Percentiles rank a stretch among this genome's conserved stretches.
phyloP scores from a whole-genome alignment of 2,888 invertebrate genomes.

The Drepanosiphum platanoidis region DNA sequence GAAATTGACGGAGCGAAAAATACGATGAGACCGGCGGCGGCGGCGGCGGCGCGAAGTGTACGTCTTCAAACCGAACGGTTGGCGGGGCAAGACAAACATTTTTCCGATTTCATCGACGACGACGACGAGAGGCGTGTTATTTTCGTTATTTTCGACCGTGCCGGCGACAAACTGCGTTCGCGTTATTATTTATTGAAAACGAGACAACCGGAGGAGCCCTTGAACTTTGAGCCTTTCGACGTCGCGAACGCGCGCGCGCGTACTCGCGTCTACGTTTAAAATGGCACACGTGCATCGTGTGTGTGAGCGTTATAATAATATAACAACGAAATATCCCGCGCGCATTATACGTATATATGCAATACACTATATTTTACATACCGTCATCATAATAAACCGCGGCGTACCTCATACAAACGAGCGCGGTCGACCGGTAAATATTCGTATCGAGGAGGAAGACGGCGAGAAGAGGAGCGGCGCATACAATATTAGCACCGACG shows the following conservation, averaged over 20 bases:
- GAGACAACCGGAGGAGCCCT: no score
- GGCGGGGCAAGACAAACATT: no score
- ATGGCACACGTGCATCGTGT: not conserved
- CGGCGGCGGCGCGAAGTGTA: no score
- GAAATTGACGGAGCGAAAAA: no score
- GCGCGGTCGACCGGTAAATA: not conserved
- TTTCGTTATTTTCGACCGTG: no score
- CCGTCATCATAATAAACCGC: not conserved
- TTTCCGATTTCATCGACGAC: no score
- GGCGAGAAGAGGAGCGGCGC: not conserved
- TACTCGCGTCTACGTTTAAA: not conserved
- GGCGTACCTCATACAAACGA: not conserved
- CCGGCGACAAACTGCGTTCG: no score
- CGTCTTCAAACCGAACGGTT: no score
- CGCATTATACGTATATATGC: not conserved
- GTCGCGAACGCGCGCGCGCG: not conserved
- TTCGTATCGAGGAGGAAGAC: not conserved
- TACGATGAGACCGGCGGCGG: no score
- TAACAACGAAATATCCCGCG: not conserved
- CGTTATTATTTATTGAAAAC: no score
- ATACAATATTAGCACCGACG: not conserved
- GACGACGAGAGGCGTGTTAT: no score
- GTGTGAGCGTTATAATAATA: not conserved
- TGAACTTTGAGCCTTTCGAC: constrained; percentile 27
- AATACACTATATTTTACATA: not conserved